Evolutionary conservation across 2,888 invertebrate genomes (phyloP).

Genomic region (Blastobasis lacticolella): DNA sequence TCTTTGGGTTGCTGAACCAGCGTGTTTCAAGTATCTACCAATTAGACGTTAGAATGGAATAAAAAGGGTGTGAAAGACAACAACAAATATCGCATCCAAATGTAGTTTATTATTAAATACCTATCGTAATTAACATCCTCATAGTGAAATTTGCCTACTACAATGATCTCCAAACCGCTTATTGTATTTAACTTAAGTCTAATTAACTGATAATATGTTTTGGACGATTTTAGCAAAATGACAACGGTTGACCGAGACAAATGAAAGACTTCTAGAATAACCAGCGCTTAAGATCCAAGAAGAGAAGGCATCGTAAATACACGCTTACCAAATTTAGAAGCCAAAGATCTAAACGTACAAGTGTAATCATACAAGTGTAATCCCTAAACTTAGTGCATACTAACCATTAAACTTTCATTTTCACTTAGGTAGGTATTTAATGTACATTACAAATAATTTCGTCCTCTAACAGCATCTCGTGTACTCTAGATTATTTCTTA

Average conservation of each 20-base stretch:
- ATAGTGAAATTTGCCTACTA: slow-evolving; percentile 47
- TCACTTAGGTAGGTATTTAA: slow-evolving; percentile 59
- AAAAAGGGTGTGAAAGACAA: slow-evolving; percentile 4
- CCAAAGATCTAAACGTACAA: slow-evolving; percentile 37
- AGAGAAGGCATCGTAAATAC: slow-evolving; percentile 16
- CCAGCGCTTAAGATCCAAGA: slow-evolving; percentile 16
- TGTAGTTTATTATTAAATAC: slow-evolving; percentile 62
- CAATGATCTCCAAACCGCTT: slow-evolving; percentile 64
- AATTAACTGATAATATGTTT: slow-evolving; percentile 43
- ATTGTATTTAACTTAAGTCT: slow-evolving; percentile 46
- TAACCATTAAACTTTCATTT: slow-evolving; percentile 72
- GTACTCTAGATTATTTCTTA: slow-evolving; percentile 27
- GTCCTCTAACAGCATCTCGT: slow-evolving; percentile 19
- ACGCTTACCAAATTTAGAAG: slow-evolving; percentile 33
- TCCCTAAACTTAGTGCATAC: slow-evolving; percentile 29
- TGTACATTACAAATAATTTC: slow-evolving; percentile 74
- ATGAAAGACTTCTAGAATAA: slow-evolving; percentile 5
- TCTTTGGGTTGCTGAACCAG: too few relatives aligned
- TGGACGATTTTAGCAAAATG: slow-evolving; percentile 48
- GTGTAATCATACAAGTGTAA: slow-evolving; percentile 35
- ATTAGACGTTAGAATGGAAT: too few relatives aligned
- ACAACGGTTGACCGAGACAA: slow-evolving; percentile 14
- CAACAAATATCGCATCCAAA: slow-evolving; percentile 49
- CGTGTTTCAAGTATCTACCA: too few relatives aligned
- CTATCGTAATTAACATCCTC: slow-evolving; percentile 56